Conservation (phyloP, 2,797 vertebrate species). For the Oreonectes daqikongensis region DNA sequence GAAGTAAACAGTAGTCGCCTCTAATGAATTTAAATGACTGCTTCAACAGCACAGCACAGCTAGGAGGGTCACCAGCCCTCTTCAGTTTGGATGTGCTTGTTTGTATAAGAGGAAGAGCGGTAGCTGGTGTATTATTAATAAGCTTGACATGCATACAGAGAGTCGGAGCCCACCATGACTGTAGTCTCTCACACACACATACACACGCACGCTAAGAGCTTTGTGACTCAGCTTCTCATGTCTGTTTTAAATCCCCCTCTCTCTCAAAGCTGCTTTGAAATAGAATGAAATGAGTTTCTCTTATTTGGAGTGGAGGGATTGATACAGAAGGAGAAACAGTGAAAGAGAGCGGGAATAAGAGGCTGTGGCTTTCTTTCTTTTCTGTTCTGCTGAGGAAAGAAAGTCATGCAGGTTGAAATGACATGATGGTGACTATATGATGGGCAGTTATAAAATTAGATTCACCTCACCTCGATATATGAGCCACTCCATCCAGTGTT, state of each 20-base stretch:
- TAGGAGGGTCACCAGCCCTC: slow-evolving; percentile 19
- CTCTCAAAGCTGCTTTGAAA: slow-evolving; percentile 45
- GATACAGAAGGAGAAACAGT: slow-evolving; percentile 26
- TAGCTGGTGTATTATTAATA: slow-evolving; percentile 36
- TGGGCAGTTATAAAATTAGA: slow-evolving; percentile 6
- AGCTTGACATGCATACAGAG: slow-evolving; percentile 38
- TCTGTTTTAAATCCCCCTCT: slow-evolving; percentile 40
- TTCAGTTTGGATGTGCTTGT: slow-evolving; percentile 27
- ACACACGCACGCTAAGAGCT: slow-evolving; percentile 37
- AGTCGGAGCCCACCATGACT: slow-evolving; percentile 30
- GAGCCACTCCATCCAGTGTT: slow-evolving; percentile 99
- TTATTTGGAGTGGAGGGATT: slow-evolving; percentile 25
- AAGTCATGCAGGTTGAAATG: too few species aligned
- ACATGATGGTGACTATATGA: too few species aligned
- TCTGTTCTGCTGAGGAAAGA: too few species aligned
- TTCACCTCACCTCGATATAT: slow-evolving; percentile 87
- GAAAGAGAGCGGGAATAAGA: slow-evolving; percentile 18
- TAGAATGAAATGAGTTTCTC: slow-evolving; percentile 41
- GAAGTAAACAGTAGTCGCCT: slow-evolving; percentile 10
- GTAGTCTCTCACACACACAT: slow-evolving; percentile 16
- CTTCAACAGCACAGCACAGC: slow-evolving; percentile 22
- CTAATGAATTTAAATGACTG: slow-evolving; percentile 41
- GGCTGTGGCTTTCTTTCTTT: background rate
- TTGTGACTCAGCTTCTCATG: slow-evolving; percentile 48
- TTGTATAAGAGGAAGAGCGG: slow-evolving; percentile 16